phyloP scores from a whole-genome alignment of 2,797 vertebrate genomes.

The Sphenodon punctatus region DNA sequence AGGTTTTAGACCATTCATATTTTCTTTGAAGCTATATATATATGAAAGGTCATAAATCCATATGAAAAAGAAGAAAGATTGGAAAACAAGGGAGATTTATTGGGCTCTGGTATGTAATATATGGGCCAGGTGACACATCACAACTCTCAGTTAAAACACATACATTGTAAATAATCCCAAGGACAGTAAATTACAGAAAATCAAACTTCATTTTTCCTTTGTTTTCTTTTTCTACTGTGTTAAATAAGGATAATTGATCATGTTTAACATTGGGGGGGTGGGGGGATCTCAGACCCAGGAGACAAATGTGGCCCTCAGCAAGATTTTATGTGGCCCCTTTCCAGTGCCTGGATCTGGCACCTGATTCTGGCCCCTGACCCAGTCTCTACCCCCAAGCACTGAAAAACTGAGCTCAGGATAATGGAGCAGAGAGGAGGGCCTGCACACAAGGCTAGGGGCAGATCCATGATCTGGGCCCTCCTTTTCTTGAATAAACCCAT shows the following conservation, averaged over 20 bases:
- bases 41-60: background rate
- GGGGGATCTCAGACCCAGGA: background rate
- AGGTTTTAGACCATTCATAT: background rate
- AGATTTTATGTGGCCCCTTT: background rate
- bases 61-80: conserved; percentile 8
- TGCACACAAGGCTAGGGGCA: too few species aligned
- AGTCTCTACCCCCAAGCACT: too few species aligned
- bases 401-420: too few species aligned
- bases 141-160: conserved; percentile 2
- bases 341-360: too few species aligned
- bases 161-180: background rate
- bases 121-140: background rate
- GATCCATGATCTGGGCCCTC: too few species aligned
- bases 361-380: background rate
- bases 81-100: background rate
- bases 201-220: background rate
- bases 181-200: conserved; percentile 11
- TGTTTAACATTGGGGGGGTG: background rate
- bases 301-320: background rate
- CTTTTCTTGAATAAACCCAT: too few species aligned
- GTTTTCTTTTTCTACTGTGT: background rate
- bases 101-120: background rate
- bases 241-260: background rate
- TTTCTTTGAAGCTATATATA: background rate
- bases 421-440: too few species aligned